Evolutionary conservation across 2,888 invertebrate genomes (phyloP).

Genomic region (Monopis laevigella): DNA sequence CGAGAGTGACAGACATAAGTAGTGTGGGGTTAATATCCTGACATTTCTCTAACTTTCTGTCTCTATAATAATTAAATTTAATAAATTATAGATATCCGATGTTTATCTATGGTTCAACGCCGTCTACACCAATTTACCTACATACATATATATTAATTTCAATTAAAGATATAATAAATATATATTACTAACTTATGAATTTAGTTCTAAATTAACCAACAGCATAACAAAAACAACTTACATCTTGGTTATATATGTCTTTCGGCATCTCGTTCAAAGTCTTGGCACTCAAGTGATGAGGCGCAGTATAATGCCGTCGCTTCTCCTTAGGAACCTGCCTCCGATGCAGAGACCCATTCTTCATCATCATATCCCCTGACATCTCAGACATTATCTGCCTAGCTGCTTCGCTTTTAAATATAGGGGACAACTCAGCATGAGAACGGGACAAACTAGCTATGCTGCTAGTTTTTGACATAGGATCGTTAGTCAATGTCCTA

Average conservation of each 20-base stretch:
- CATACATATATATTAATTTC: too few relatives aligned
- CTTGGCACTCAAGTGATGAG: slow-evolving; percentile 74
- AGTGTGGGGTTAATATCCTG: too few relatives aligned
- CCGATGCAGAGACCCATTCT: slow-evolving; percentile 67
- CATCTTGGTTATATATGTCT: slow-evolving; percentile 51
- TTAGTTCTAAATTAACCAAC: not conserved
- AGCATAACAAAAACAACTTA: slow-evolving; percentile 28
- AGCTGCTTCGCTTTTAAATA: slow-evolving; percentile 88
- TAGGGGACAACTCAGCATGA: slow-evolving; percentile 74
- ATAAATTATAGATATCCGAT: too few relatives aligned
- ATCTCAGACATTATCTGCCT: slow-evolving; percentile 87
- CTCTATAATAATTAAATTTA: too few relatives aligned
- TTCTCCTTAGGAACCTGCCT: slow-evolving; percentile 84
- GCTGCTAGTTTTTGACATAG: slow-evolving; percentile 56
- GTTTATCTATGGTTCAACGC: too few relatives aligned
- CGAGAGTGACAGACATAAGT: too few relatives aligned
- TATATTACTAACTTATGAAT: slow-evolving; percentile 3
- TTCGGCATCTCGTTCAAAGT: slow-evolving; percentile 67
- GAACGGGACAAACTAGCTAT: slow-evolving; percentile 52
- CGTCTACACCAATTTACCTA: too few relatives aligned
- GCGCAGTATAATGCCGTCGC: slow-evolving; percentile 88
- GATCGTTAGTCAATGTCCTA: slow-evolving; percentile 55
- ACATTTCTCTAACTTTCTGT: too few relatives aligned
- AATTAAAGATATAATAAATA: not conserved
- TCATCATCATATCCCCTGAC: slow-evolving; percentile 66